These are phyloP conservation scores for Eristalis pertinax DNA, from an alignment of 2,888 invertebrate genomes.

Conservation along the genomic window DNA sequence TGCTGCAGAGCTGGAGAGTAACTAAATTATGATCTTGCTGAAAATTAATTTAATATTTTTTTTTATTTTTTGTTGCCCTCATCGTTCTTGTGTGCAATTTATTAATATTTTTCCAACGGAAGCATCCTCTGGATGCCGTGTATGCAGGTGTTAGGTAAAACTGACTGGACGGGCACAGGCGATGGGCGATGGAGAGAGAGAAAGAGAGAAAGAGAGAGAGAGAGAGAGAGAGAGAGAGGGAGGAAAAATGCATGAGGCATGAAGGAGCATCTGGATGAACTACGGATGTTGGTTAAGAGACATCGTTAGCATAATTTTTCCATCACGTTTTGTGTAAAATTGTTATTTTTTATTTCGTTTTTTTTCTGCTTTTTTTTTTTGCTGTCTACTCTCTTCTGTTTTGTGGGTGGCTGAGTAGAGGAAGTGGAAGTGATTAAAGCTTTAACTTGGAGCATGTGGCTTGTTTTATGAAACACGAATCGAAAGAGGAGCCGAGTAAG, in stretches of 20 bases:
- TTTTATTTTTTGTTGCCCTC: slow-evolving; percentile 18
- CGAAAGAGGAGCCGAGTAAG: too few relatives aligned
- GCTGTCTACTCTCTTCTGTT: not conserved
- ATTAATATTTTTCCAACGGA: slow-evolving; percentile 44
- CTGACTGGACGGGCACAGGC: slow-evolving; percentile 9
- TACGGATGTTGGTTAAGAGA: slow-evolving; percentile 63
- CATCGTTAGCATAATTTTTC: slow-evolving; percentile 73
- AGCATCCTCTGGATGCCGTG: slow-evolving; percentile 26
- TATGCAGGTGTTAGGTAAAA: slow-evolving; percentile 26
- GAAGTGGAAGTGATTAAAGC: too few relatives aligned
- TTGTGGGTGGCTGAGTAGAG: not conserved
- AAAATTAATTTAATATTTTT: slow-evolving; percentile 66
- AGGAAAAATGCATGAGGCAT: slow-evolving; percentile 53
- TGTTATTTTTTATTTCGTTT: slow-evolving; percentile 18
- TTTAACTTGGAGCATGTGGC: too few relatives aligned
- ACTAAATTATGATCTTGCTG: slow-evolving; percentile 69
- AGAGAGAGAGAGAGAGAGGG: too few relatives aligned
- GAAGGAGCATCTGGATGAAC: slow-evolving; percentile 53
- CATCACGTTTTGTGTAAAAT: slow-evolving; percentile 50
- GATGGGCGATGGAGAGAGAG: too few relatives aligned
- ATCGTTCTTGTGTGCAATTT: slow-evolving; percentile 23
- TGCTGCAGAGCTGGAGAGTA: slow-evolving; percentile 26
- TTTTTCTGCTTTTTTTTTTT: not conserved
- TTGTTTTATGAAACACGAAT: too few relatives aligned
- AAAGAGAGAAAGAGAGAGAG: not conserved